A percentile compares a stretch with the other conserved stretches of the same genome.
Conservation (phyloP, 1,140 invertebrate genomes). For the Drosophila parabipectinata region DNA sequence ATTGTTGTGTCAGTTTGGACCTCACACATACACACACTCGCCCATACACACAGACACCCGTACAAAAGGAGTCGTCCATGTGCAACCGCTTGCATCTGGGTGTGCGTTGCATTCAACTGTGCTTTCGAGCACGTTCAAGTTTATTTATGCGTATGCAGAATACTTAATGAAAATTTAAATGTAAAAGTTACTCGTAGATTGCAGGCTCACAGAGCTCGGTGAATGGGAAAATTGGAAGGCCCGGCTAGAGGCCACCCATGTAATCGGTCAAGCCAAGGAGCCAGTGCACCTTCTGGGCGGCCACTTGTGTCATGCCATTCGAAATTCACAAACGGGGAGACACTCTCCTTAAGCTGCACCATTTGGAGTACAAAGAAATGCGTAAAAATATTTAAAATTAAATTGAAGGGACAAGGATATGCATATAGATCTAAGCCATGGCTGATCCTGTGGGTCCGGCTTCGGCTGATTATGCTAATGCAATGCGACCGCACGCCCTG, state of each 20-base stretch:
- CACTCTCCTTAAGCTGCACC: conserved; percentile 21
- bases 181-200: conserved; percentile 77
- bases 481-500: conserved; percentile 48
- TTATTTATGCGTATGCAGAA: conserved; percentile 83
- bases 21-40: conserved; percentile 17
- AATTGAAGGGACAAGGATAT: conserved; percentile 29
- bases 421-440: conserved; percentile 36
- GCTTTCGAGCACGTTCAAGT: conserved; percentile 79
- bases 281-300: conserved; percentile 15
- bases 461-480: conserved; percentile 73
- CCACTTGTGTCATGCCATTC: conserved; percentile 6
- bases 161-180: conserved; percentile 83
- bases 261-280: conserved; percentile 20
- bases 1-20: conserved; percentile 68
- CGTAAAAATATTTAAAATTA: conserved; percentile 49
- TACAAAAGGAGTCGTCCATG: conserved; percentile 10
- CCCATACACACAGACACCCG: not conserved
- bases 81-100: conserved; percentile 30
- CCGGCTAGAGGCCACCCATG: not conserved
- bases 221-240: not conserved
- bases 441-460: conserved; percentile 59
- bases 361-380: conserved; percentile 22
- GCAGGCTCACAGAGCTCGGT: conserved; percentile 23
- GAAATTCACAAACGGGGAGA: conserved; percentile 45
- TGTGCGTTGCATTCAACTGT: conserved; percentile 58